Conservation (phyloP, 2,797 vertebrate species). For the Xiphophorus birchmanni region DNA sequence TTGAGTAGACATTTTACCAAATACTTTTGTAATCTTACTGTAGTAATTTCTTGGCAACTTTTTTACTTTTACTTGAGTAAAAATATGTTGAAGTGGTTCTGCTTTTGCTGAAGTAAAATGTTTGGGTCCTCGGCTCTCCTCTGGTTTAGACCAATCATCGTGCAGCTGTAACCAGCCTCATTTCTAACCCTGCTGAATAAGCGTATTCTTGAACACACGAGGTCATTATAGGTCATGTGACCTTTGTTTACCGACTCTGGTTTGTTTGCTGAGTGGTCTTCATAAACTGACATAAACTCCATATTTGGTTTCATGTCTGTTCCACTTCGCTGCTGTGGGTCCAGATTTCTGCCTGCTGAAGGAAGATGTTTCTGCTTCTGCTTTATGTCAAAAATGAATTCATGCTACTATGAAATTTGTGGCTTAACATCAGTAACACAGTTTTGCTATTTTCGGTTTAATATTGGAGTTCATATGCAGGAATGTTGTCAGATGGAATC, state of each 20-base stretch:
- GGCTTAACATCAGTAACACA: background rate
- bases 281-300: slow-evolving; percentile 34
- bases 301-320: slow-evolving; percentile 13
- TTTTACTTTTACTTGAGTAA: too few species aligned
- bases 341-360: slow-evolving; percentile 1
- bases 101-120: too few species aligned
- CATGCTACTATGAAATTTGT: background rate
- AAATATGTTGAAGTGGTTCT: too few species aligned
- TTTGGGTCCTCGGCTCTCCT: too few species aligned
- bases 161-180: background rate
- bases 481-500: background rate
- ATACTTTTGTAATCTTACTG: too few species aligned
- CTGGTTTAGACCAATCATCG: background rate
- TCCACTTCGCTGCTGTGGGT: background rate
- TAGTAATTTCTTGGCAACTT: too few species aligned
- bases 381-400: background rate
- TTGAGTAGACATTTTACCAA: background rate
- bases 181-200: background rate
- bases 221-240: slow-evolving; percentile 41
- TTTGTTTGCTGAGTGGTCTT: slow-evolving; percentile 50
- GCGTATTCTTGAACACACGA: background rate
- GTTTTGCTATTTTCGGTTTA: background rate
- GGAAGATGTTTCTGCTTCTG: background rate
- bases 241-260: slow-evolving; percentile 42
- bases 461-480: background rate